Evolutionary conservation across 2,888 invertebrate species (phyloP).

Genomic region (Drosophila multiciliata): DNA sequence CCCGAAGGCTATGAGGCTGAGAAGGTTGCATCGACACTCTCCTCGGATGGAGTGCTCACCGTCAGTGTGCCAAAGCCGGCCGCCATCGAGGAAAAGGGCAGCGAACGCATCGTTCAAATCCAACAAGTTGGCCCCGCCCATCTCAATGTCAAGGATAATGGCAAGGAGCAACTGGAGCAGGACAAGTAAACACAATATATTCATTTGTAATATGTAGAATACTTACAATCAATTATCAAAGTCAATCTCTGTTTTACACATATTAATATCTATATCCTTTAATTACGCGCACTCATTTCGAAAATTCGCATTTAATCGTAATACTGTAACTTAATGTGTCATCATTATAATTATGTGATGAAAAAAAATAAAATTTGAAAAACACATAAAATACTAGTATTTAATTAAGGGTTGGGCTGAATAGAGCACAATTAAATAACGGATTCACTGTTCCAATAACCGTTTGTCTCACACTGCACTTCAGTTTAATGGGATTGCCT

Average conservation of each 20-base stretch:
- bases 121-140: constrained; percentile 87
- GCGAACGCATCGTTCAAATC: constrained; percentile 87
- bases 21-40: constrained; percentile 90
- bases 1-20: constrained; percentile 89
- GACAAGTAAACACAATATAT: constrained; percentile 42
- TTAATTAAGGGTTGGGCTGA: neutral
- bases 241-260: constrained; percentile 57
- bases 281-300: neutral
- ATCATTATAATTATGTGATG: neutral
- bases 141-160: constrained; percentile 77
- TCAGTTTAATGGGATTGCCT: neutral
- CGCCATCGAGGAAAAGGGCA: constrained; percentile 77
- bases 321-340: constrained; percentile 1
- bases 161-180: constrained; percentile 50
- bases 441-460: neutral
- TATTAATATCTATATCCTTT: neutral
- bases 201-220: constrained; percentile 24
- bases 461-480: neutral
- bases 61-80: constrained; percentile 88
- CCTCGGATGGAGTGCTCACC: constrained; percentile 92
- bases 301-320: neutral
- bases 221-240: constrained; percentile 41
- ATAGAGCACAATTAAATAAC: neutral
- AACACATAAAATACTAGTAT: neutral
- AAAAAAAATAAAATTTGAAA: constrained; percentile 15